A percentile compares a stretch with the other conserved stretches of the same genome.
Evolutionary conservation across 2,888 invertebrate species (phyloP).

Genomic region (Geophilus truncorum): DNA sequence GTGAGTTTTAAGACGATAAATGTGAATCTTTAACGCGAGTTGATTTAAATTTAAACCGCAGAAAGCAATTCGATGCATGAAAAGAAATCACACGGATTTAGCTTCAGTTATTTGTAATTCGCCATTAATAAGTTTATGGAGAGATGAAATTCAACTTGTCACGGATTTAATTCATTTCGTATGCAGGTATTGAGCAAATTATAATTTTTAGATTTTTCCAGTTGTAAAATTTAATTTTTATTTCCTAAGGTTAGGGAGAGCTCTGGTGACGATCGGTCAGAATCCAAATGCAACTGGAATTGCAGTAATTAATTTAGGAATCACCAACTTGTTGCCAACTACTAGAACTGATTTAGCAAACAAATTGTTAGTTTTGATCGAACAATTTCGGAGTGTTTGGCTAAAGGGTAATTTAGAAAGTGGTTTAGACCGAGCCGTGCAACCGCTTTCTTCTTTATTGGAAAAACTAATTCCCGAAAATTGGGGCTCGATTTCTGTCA

Average conservation of each 20-base stretch:
- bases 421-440: neutral
- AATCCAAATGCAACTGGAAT: slow-evolving; percentile 1
- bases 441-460: neutral
- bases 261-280: neutral
- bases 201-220: neutral
- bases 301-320: slow-evolving; percentile 22
- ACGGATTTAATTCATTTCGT: neutral
- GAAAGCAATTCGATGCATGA: neutral
- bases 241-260: neutral
- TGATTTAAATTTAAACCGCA: too few species aligned
- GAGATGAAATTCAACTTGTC: neutral
- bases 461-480: neutral
- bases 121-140: too few species aligned
- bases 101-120: neutral
- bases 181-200: neutral
- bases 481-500: neutral
- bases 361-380: neutral
- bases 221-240: neutral
- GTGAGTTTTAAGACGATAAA: neutral
- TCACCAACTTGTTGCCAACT: slow-evolving; percentile 12
- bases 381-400: neutral
- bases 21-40: too few species aligned
- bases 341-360: slow-evolving; percentile 25
- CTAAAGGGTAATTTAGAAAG: neutral
- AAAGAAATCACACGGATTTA: neutral